These are phyloP conservation scores for Gymnosoma rotundatum DNA, from an alignment of 2,888 invertebrate genomes.

Conservation along the genomic window DNA sequence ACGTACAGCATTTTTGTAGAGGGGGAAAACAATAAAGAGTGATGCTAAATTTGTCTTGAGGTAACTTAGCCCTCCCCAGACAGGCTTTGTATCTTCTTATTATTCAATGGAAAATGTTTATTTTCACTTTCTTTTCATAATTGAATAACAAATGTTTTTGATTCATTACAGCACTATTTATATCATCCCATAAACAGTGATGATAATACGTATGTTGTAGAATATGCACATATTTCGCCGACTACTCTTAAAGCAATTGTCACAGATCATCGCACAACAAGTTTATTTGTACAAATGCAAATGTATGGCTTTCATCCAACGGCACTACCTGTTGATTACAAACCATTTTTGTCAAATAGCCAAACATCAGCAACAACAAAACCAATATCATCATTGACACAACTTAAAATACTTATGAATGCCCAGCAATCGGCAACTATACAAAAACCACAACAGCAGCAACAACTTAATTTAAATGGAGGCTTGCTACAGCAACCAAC, in stretches of 20 bases:
- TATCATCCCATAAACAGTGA: constrained; percentile 69
- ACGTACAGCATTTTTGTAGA: too few relatives aligned
- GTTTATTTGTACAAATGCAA: constrained; percentile 77
- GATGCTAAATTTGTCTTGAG: too few relatives aligned
- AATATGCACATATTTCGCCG: constrained; percentile 77
- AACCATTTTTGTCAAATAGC: constrained; percentile 72
- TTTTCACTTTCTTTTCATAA: constrained; percentile 3
- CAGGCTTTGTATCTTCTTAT: background rate
- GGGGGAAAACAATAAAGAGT: too few relatives aligned
- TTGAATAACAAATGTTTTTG: too few relatives aligned
- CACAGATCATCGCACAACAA: constrained; percentile 74
- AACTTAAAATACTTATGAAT: constrained; percentile 71
- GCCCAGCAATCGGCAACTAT: constrained; percentile 20
- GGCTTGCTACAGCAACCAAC: constrained; percentile 16
- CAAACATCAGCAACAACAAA: constrained; percentile 48
- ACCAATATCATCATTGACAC: constrained; percentile 69
- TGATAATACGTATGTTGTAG: constrained; percentile 72
- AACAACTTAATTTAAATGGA: constrained; percentile 2
- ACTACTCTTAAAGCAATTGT: constrained; percentile 77
- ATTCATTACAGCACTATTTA: constrained; percentile 72
- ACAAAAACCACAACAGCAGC: constrained; percentile 23
- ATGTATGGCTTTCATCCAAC: constrained; percentile 77
- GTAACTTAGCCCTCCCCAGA: too few relatives aligned
- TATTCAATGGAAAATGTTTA: constrained; percentile 12
- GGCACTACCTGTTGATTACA: constrained; percentile 72